A percentile compares a stretch with the other conserved stretches of the same genome.
phyloP scores from a whole-genome alignment of 1,140 invertebrate genomes.

The Pararge aegeria region DNA sequence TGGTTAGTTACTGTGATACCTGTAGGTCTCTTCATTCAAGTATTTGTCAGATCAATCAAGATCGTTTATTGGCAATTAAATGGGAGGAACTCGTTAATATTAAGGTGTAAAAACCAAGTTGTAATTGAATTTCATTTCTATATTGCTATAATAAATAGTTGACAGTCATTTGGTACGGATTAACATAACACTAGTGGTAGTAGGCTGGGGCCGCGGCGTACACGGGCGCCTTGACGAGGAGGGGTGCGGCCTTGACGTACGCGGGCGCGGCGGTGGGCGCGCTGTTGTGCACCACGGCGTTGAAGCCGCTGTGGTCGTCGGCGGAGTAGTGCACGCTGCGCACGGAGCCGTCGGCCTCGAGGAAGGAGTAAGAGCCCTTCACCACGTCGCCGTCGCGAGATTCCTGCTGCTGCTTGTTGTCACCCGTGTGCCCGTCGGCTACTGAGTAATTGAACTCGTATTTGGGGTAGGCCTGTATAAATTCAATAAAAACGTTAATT shows the following conservation, averaged over 20 bases:
- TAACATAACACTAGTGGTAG: constrained; percentile 27
- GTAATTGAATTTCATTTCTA: constrained; percentile 7
- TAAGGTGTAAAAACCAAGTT: background rate
- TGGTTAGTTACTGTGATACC: too few relatives aligned
- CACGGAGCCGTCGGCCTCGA: constrained; percentile 80
- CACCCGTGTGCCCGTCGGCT: constrained; percentile 41
- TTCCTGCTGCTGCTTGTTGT: constrained; percentile 79
- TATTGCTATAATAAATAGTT: constrained; percentile 27
- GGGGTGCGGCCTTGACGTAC: constrained; percentile 41
- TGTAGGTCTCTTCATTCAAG: too few relatives aligned
- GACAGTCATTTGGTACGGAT: constrained; percentile 9
- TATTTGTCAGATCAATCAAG: too few relatives aligned
- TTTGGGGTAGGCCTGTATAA: constrained; percentile 48
- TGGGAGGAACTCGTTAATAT: too few relatives aligned
- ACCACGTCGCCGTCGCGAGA: constrained; percentile 76
- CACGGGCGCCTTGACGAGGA: constrained; percentile 36
- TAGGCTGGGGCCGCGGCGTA: constrained; percentile 33
- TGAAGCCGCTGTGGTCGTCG: constrained; percentile 33
- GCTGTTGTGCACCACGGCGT: constrained; percentile 65
- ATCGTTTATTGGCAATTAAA: too few relatives aligned
- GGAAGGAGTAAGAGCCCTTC: constrained; percentile 80
- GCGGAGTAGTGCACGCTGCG: constrained; percentile 62
- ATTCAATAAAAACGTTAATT: background rate
- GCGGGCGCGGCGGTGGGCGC: constrained; percentile 61
- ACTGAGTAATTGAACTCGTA: constrained; percentile 79